Evolutionary conservation across 2,888 invertebrate genomes (phyloP), one percentile per base, ranked within the genome.

Genomic region (Ganaspis brasiliensis): DNA sequence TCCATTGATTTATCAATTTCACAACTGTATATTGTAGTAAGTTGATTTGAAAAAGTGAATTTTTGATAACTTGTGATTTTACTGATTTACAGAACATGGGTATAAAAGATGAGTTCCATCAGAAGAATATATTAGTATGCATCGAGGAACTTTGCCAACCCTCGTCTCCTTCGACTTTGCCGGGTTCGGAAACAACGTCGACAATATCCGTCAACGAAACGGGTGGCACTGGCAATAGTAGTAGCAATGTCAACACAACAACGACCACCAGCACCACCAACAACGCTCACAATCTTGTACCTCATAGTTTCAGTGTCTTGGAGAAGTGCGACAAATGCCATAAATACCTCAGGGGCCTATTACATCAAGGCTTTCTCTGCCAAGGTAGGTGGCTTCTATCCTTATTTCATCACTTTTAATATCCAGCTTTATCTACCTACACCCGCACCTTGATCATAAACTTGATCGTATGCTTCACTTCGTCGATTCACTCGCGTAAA

Each of bases 271-370:
- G 81, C 76, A 79, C 81, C 67, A 76, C 82, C 80, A 82, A 75
- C 77, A 87, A 85, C 76, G 76, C 87, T 81, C 93, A 93, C 86
- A 90, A 92, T 84, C 92, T 95, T 84, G 91, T 93, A 63, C 94
- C 95, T 83, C 94, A 94, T 88, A 95, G 94, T 86, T 96, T 95
- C 91, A 94, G 94, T 83, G 92, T 93, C 75, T 92, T 95, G 86
- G 94, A 95, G 90, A 92, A 93, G 83, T 96, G 96, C 92, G 94
- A 95, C 90, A 94, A 95, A 90, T 96, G 96, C 91, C 94, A 94
- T 90, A 95, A 95, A 90, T 95, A 94, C 89, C 92, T 96, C 81
- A 92, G 95, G 83, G 95, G 95, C 61, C 92, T 96, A 59, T 92
- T 95, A 85, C 94, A 95, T 86, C 95, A 96, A 91, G 96, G 96